Conservation (phyloP, 2,888 invertebrate genomes). For the Melanotus villosus region DNA sequence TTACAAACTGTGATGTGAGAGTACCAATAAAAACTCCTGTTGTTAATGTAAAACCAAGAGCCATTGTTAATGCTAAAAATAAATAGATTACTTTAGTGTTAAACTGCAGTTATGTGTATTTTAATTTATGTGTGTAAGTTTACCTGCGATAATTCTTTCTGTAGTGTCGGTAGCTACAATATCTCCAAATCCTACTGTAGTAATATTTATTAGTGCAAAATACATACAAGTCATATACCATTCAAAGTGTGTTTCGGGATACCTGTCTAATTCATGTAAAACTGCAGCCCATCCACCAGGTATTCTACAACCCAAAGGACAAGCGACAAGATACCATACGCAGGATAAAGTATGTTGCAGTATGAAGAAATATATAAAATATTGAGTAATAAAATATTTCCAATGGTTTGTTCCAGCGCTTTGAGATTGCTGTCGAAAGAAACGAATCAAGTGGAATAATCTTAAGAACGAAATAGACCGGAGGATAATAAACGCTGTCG, state of each 20-base stretch:
- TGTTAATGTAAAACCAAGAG: constrained; percentile 69
- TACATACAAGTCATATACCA: constrained; percentile 70
- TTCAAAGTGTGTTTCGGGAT: constrained; percentile 57
- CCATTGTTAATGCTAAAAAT: constrained; percentile 65
- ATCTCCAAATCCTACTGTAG: constrained; percentile 56
- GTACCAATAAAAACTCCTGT: constrained; percentile 71
- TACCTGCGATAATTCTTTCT: constrained; percentile 47
- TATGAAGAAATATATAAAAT: constrained; percentile 68
- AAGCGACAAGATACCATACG: constrained; percentile 69
- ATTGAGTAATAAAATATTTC: constrained; percentile 70
- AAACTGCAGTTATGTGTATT: no score
- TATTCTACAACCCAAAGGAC: constrained; percentile 65
- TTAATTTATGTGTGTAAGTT: background rate
- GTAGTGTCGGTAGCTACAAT: constrained; percentile 33
- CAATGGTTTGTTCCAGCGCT: constrained; percentile 71
- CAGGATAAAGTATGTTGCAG: constrained; percentile 70
- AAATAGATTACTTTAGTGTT: constrained; percentile 50
- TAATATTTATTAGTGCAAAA: constrained; percentile 70
- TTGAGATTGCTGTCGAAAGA: constrained; percentile 68
- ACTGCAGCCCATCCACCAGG: constrained; percentile 59
- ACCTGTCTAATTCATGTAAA: background rate
- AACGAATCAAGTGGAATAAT: constrained; percentile 68
- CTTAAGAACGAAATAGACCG: constrained; percentile 68
- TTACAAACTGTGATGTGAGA: constrained; percentile 70
- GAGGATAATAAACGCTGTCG: constrained; percentile 31